phyloP scores from a whole-genome alignment of 1,140 invertebrate genomes.

The Trypoxylus dichotomus region DNA sequence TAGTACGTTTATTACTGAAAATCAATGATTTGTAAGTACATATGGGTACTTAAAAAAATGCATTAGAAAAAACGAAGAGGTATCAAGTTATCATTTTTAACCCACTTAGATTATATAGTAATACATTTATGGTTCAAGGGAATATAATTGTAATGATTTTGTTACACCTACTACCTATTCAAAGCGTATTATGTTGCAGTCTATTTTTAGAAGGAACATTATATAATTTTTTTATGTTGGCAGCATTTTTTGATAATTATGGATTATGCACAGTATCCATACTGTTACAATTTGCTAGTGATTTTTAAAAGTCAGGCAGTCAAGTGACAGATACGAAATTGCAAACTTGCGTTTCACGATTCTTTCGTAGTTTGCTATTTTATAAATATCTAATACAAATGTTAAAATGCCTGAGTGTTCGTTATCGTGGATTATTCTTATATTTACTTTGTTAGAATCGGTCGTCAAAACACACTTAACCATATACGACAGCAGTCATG shows the following conservation, averaged over 20 bases:
- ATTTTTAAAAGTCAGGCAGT: conserved; percentile 25
- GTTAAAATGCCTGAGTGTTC: conserved; percentile 50
- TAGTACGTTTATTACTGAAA: no score
- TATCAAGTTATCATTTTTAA: no score
- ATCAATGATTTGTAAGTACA: no score
- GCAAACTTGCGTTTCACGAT: conserved; percentile 21
- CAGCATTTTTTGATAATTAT: conserved; percentile 26
- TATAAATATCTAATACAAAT: conserved; percentile 38
- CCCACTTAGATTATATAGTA: no score
- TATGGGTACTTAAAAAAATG: no score
- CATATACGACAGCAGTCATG: conserved; percentile 53
- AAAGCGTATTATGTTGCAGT: neutral
- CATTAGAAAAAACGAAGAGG: no score
- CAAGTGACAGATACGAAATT: conserved; percentile 29
- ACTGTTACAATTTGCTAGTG: conserved; percentile 13
- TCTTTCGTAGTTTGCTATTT: neutral
- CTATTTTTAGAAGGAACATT: neutral
- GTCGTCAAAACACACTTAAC: conserved; percentile 52
- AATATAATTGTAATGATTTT: no score
- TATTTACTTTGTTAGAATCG: conserved; percentile 49
- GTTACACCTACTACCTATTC: no score
- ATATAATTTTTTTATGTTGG: conserved; percentile 27
- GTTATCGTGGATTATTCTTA: conserved; percentile 50
- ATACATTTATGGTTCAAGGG: no score
- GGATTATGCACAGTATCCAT: conserved; percentile 28